Evolutionary conservation across 2,113 vertebrate species (phyloP).

Genomic region (Python bivittatus): DNA sequence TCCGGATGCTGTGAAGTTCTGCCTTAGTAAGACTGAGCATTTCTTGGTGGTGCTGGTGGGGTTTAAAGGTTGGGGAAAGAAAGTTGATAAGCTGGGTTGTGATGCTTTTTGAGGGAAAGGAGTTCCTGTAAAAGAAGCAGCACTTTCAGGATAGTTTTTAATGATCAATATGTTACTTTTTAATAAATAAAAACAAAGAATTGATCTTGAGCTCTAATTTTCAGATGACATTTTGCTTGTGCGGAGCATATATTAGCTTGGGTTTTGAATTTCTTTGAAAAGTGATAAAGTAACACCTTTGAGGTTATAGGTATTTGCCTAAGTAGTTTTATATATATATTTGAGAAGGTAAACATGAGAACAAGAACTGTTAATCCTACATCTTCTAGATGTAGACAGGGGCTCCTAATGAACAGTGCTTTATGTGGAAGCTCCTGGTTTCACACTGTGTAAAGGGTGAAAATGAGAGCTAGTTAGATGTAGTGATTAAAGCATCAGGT

Average conservation of each 20-base stretch:
- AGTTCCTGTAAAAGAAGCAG: background rate
- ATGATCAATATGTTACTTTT: background rate
- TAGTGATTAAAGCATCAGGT: background rate
- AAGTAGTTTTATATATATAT: background rate
- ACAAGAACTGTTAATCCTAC: background rate
- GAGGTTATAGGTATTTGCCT: background rate
- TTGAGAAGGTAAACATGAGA: background rate
- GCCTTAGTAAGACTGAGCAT: background rate
- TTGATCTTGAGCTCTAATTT: background rate
- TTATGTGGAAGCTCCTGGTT: background rate
- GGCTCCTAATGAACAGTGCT: background rate
- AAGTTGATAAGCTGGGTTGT: background rate
- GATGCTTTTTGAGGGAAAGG: background rate
- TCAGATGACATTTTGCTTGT: background rate
- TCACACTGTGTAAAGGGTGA: background rate
- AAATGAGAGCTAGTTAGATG: background rate
- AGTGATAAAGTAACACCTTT: too few relatives aligned
- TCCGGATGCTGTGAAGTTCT: background rate
- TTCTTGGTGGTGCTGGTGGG: background rate
- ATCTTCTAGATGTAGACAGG: background rate
- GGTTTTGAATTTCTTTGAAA: background rate
- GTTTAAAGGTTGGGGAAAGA: background rate
- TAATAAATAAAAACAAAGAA: background rate
- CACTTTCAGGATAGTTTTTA: background rate
- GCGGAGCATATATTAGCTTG: background rate